Conservation (phyloP, 2,888 invertebrate genomes). For the Coelinius sp. region DNA sequence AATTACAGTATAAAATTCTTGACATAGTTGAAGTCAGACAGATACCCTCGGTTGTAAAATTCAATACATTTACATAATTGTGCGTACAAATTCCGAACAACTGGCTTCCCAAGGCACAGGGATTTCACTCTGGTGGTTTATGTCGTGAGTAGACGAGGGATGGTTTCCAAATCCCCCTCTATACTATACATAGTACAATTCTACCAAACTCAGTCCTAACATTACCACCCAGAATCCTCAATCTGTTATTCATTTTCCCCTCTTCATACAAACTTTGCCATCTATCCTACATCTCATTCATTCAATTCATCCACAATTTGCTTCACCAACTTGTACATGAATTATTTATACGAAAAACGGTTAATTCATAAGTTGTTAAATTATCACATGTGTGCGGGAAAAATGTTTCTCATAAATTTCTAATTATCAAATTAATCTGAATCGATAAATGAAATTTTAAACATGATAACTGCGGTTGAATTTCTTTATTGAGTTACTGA, state of each 20-base stretch:
- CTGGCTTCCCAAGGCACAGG: constrained; percentile 17
- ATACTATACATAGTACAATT: background rate
- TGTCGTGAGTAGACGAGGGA: background rate
- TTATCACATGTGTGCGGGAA: background rate
- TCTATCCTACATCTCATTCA: constrained; percentile 8
- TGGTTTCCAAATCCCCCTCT: background rate
- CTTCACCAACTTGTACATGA: constrained; percentile 50
- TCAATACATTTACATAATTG: constrained; percentile 59
- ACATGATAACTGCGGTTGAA: background rate
- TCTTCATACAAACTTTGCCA: constrained; percentile 10
- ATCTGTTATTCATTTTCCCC: constrained; percentile 16
- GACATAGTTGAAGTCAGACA: background rate
- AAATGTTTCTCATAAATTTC: constrained; percentile 31
- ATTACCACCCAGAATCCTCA: background rate
- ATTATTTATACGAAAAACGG: constrained; percentile 61
- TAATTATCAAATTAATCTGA: constrained; percentile 21
- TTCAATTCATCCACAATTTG: constrained; percentile 19
- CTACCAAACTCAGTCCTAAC: background rate
- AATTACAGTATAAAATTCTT: too few species aligned
- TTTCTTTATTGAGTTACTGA: background rate
- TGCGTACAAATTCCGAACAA: constrained; percentile 62
- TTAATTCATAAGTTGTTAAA: constrained; percentile 45
- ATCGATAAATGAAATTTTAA: background rate
- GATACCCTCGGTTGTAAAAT: constrained; percentile 39
- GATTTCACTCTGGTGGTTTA: background rate